These are phyloP conservation scores for Caranx melampygus DNA, from an alignment of 2,113 vertebrate genomes.

Conservation along the genomic window DNA sequence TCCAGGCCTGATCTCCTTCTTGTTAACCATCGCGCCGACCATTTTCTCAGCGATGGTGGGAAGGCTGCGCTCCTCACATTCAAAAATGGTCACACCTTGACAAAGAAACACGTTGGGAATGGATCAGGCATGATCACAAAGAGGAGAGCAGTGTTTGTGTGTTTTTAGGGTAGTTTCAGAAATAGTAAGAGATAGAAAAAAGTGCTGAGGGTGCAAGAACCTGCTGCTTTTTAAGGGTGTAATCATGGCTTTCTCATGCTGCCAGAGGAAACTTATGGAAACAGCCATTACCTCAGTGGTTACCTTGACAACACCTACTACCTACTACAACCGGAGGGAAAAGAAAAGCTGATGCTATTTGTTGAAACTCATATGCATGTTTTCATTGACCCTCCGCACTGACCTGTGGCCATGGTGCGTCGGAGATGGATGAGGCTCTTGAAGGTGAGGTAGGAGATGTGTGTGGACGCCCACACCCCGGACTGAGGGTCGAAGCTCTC, in stretches of 20 bases:
- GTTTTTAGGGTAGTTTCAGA: slow-evolving; percentile 1
- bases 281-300: too few species aligned
- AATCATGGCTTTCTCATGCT: not conserved
- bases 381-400: slow-evolving; percentile 8
- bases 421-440: slow-evolving; percentile 90
- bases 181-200: not conserved
- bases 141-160: not conserved
- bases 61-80: slow-evolving; percentile 84
- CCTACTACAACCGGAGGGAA: too few species aligned
- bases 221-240: not conserved
- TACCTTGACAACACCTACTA: too few species aligned
- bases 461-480: slow-evolving; percentile 86
- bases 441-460: slow-evolving; percentile 92
- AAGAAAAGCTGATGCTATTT: too few species aligned
- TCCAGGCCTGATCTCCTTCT: slow-evolving; percentile 85
- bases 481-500: slow-evolving; percentile 86
- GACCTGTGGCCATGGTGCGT: slow-evolving; percentile 87
- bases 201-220: not conserved
- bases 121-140: not conserved
- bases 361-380: not conserved
- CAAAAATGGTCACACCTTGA: slow-evolving; percentile 87
- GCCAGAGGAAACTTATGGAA: too few species aligned
- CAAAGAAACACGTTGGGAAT: not conserved
- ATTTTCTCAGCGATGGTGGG: slow-evolving; percentile 83
- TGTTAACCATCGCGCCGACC: slow-evolving; percentile 85